phyloP scores from a whole-genome alignment of 1,140 invertebrate species.

The Dermatophagoides farinae region DNA sequence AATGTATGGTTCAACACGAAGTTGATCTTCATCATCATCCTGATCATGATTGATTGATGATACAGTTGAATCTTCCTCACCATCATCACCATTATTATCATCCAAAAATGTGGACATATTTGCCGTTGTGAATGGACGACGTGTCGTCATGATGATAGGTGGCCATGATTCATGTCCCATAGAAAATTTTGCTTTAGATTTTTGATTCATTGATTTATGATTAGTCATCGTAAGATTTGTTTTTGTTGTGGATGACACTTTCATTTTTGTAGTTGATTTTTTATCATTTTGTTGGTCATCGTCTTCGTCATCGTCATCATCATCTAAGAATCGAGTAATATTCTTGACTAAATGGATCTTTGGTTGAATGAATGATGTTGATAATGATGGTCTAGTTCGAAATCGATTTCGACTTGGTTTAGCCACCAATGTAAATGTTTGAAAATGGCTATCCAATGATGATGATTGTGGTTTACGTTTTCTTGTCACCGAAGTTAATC shows the following conservation, averaged over 20 bases:
- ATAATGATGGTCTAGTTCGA: neutral
- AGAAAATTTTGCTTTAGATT: neutral
- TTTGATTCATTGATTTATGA: neutral
- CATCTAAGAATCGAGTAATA: constrained; percentile 1
- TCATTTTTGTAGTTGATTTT: neutral
- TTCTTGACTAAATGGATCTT: neutral
- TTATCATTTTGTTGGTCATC: neutral
- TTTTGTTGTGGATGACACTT: neutral
- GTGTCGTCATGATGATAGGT: neutral
- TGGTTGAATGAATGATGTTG: neutral
- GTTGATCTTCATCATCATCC: neutral
- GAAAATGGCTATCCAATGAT: neutral
- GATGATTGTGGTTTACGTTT: neutral
- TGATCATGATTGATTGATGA: neutral
- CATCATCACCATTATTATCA: neutral
- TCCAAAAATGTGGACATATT: neutral
- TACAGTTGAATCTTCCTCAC: neutral
- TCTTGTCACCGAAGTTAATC: neutral
- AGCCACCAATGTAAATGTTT: constrained; percentile 2
- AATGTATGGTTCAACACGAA: constrained; percentile 10
- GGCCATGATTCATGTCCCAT: constrained; percentile 6
- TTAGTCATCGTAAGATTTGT: neutral
- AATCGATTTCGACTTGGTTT: neutral
- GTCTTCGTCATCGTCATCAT: constrained; percentile 2
- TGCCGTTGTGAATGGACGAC: neutral